Conservation (phyloP, 2,113 vertebrate genomes). For the Dicerorhinus sumatrensis region DNA sequence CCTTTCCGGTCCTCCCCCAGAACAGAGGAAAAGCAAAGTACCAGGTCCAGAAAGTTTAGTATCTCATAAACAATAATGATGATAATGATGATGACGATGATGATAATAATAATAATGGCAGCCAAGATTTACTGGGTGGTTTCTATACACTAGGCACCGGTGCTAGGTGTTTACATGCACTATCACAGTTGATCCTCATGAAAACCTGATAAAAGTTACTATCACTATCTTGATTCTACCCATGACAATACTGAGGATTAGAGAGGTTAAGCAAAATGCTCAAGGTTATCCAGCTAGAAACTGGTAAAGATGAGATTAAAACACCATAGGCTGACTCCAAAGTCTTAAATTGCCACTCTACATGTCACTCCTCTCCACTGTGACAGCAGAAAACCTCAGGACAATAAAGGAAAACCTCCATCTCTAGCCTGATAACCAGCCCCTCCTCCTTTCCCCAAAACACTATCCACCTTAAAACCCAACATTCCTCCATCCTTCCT, state of each 20-base stretch:
- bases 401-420: not conserved
- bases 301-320: not conserved
- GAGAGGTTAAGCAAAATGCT: not conserved
- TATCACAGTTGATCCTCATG: not conserved
- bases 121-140: not conserved
- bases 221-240: not conserved
- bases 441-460: not conserved
- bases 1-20: not conserved
- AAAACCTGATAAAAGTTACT: not conserved
- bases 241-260: not conserved
- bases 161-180: not conserved
- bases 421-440: not conserved
- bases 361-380: not conserved
- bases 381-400: conserved; percentile 10
- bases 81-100: not conserved
- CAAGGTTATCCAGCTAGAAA: conserved; percentile 10
- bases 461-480: not conserved
- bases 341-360: not conserved
- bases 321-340: not conserved
- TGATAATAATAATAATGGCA: not conserved
- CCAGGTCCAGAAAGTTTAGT: not conserved
- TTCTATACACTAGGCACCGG: not conserved
- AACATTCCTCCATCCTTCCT: not conserved
- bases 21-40: not conserved
- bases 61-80: not conserved